Evolutionary conservation across 2,797 vertebrate genomes (phyloP).

Genomic region (Syncerus caffer): DNA sequence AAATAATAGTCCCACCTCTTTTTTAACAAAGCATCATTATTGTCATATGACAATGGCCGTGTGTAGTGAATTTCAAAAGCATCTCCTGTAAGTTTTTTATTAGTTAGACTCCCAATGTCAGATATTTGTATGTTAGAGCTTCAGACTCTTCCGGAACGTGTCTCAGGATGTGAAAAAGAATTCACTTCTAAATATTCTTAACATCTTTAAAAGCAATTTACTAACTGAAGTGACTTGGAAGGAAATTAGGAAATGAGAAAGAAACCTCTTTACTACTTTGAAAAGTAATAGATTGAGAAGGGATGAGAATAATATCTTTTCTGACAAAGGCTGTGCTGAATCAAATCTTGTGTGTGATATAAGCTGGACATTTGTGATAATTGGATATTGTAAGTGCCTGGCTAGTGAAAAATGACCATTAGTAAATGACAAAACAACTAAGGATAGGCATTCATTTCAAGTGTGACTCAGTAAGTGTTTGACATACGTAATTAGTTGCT

Average conservation of each 20-base stretch:
- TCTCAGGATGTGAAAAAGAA: neutral
- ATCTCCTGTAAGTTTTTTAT: neutral
- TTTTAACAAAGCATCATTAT: neutral
- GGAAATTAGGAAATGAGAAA: neutral
- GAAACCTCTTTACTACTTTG: neutral
- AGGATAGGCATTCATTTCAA: neutral
- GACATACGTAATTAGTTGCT: neutral
- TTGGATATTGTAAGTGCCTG: neutral
- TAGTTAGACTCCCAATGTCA: neutral
- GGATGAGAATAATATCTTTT: neutral
- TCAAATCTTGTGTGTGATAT: neutral
- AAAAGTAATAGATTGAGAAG: neutral
- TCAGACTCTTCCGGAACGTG: neutral
- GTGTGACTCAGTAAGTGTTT: neutral
- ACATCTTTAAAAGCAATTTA: neutral
- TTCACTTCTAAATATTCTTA: neutral
- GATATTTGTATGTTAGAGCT: neutral
- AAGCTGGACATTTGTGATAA: neutral
- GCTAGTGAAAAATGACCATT: neutral
- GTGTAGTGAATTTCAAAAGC: neutral
- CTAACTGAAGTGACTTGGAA: neutral
- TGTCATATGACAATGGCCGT: neutral
- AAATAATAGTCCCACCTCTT: neutral
- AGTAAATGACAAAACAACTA: neutral
- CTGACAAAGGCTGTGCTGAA: neutral